phyloP scores from a whole-genome alignment of 2,113 vertebrate genomes.

The Upupa epops region DNA sequence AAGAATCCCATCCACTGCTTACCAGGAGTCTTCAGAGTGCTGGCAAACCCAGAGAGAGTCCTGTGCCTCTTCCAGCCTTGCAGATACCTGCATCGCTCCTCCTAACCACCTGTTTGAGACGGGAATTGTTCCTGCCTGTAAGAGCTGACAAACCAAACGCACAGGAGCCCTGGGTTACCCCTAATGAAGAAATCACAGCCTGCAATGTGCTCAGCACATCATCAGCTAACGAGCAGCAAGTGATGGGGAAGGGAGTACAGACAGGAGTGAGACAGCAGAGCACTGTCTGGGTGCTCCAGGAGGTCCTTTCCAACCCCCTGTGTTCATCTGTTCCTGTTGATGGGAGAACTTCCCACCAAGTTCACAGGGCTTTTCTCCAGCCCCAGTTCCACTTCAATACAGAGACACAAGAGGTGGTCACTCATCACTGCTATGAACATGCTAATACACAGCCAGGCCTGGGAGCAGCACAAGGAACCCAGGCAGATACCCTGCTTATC shows the following conservation, averaged over 20 bases:
- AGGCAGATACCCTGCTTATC: conserved; percentile 27
- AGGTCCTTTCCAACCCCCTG: not conserved
- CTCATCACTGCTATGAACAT: conserved; percentile 35
- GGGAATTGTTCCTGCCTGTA: not conserved
- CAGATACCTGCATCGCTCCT: not conserved
- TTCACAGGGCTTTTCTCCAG: conserved; percentile 9
- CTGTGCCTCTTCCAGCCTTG: not conserved
- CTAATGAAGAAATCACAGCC: not conserved
- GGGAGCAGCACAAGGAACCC: conserved; percentile 30
- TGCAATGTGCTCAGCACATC: not conserved
- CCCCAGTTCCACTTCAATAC: conserved; percentile 37
- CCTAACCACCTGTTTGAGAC: not conserved
- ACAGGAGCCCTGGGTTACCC: not conserved
- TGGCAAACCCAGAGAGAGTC: not conserved
- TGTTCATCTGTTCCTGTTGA: not conserved
- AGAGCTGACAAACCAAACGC: conserved; percentile 22
- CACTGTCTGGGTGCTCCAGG: not conserved
- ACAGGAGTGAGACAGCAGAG: not conserved
- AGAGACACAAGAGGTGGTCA: conserved; percentile 29
- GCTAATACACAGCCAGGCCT: conserved; percentile 32
- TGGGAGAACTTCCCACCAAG: not conserved
- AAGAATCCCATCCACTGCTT: not conserved
- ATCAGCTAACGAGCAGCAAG: not conserved
- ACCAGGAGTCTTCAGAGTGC: not conserved
- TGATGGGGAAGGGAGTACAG: not conserved